A percentile compares a stretch with the other conserved stretches of the same genome.
Conservation (phyloP, 92 coral and sea anemone species). For the Palythoa heliodiscus region DNA sequence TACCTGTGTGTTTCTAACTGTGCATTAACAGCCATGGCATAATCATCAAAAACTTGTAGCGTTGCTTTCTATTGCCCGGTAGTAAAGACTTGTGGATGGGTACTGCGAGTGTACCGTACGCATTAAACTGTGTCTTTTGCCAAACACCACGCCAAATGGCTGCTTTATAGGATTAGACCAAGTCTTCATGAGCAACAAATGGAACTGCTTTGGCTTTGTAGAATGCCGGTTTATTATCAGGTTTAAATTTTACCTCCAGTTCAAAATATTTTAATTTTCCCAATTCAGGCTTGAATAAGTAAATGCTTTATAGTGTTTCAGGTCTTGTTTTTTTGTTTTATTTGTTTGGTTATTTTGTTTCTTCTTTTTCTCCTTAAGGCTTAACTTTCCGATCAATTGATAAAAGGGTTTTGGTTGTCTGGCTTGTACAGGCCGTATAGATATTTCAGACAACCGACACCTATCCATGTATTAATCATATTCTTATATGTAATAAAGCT, state of each 20-base stretch:
- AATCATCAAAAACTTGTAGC: background rate
- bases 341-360: too few species aligned
- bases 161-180: background rate
- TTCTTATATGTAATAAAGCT: too few species aligned
- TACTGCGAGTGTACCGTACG: background rate
- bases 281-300: too few species aligned
- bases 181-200: background rate
- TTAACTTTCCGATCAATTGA: too few species aligned
- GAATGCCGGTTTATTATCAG: background rate
- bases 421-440: too few species aligned
- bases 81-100: background rate
- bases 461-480: too few species aligned
- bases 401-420: too few species aligned
- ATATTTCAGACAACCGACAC: too few species aligned
- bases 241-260: conserved; percentile 42
- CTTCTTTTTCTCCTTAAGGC: too few species aligned
- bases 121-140: background rate
- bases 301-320: too few species aligned
- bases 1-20: conserved; percentile 45
- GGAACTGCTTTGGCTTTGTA: background rate
- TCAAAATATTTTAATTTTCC: background rate
- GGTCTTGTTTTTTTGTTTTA: too few species aligned
- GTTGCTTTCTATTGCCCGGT: background rate
- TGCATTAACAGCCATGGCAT: conserved; percentile 4
- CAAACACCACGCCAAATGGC: too few species aligned